Conservation (phyloP, 2,888 invertebrate species). For the Yponomeuta plumbellus region DNA sequence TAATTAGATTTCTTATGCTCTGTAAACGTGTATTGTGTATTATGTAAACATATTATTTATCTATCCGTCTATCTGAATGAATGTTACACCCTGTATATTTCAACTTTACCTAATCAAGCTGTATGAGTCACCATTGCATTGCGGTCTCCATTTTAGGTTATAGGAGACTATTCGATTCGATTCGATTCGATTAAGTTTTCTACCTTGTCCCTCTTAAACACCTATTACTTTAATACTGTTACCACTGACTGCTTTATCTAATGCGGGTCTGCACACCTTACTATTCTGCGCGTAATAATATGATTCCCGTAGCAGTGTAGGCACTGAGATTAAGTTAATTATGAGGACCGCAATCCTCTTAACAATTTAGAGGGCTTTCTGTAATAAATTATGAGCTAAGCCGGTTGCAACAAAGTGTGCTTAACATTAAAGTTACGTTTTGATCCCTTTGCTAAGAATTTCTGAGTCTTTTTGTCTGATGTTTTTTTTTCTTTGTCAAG, state of each 20-base stretch:
- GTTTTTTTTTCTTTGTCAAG: neutral
- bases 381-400: neutral
- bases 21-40: too few relatives aligned
- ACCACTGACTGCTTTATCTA: neutral
- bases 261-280: neutral
- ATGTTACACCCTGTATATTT: too few relatives aligned
- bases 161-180: too few relatives aligned
- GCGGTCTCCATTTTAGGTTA: too few relatives aligned
- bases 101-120: too few relatives aligned
- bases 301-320: neutral
- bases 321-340: neutral
- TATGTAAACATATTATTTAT: too few relatives aligned
- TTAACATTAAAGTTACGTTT: neutral
- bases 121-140: too few relatives aligned
- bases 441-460: neutral
- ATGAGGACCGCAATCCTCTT: conserved; percentile 1
- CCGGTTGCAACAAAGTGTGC: neutral
- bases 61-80: too few relatives aligned
- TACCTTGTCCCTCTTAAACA: too few relatives aligned
- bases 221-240: neutral
- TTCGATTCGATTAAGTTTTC: too few relatives aligned
- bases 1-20: too few relatives aligned
- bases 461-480: neutral
- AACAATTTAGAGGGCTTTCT: neutral
- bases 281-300: neutral